phyloP scores from a whole-genome alignment of 2,113 vertebrate species.

The Urocolius indicus region DNA sequence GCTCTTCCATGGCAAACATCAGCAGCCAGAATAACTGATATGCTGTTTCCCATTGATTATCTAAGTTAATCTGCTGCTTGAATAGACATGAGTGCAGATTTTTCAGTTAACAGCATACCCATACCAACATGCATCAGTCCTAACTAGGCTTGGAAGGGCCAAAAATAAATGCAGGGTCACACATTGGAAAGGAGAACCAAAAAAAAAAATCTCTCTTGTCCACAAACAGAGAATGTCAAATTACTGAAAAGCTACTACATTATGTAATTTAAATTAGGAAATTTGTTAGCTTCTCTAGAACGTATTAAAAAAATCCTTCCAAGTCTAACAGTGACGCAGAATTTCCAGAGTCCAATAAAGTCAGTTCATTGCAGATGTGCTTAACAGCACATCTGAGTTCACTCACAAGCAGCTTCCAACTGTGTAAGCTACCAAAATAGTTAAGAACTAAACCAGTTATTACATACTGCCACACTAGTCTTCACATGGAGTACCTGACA shows the following conservation, averaged over 20 bases:
- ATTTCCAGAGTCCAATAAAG: slow-evolving; percentile 67
- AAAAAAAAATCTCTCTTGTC: neutral
- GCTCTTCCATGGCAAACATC: slow-evolving; percentile 65
- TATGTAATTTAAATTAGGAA: neutral
- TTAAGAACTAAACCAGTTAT: slow-evolving; percentile 49
- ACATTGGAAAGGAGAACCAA: neutral
- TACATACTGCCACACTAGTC: slow-evolving; percentile 68
- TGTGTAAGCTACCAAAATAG: slow-evolving; percentile 49
- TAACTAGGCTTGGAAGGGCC: slow-evolving; percentile 64
- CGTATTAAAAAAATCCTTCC: slow-evolving; percentile 54
- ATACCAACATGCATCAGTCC: slow-evolving; percentile 56
- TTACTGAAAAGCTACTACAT: neutral
- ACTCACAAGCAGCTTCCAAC: slow-evolving; percentile 45
- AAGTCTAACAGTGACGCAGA: slow-evolving; percentile 66
- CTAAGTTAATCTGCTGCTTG: slow-evolving; percentile 45
- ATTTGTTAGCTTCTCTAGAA: neutral
- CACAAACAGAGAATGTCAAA: neutral
- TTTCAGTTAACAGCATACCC: slow-evolving; percentile 62
- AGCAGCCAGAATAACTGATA: slow-evolving; percentile 52
- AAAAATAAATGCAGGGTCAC: neutral
- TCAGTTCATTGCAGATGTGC: slow-evolving; percentile 71
- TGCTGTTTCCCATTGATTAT: slow-evolving; percentile 62
- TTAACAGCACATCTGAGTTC: slow-evolving; percentile 65
- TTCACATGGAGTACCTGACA: slow-evolving; percentile 49
- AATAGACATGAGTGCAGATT: slow-evolving; percentile 51